These are phyloP conservation scores for Tanytarsus gracilentus DNA, from an alignment of 2,888 invertebrate genomes.

Conservation along the genomic window DNA sequence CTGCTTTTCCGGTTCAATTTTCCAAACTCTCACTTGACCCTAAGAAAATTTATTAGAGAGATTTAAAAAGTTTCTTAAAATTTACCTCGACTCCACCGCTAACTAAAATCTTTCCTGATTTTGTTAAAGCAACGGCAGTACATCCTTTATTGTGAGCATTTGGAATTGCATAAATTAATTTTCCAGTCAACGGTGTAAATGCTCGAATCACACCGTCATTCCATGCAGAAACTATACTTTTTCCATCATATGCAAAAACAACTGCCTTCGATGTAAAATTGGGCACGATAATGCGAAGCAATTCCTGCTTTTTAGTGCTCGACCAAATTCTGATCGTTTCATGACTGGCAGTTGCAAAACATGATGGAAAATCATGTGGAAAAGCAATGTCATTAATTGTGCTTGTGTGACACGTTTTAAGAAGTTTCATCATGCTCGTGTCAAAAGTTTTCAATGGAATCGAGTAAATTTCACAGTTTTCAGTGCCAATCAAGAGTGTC, in stretches of 20 bases:
- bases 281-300: constrained; percentile 73
- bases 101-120: constrained; percentile 60
- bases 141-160: constrained; percentile 78
- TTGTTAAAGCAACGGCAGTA: constrained; percentile 69
- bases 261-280: constrained; percentile 78
- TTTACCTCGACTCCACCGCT: constrained; percentile 90
- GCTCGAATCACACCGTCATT: constrained; percentile 74
- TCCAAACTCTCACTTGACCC: constrained; percentile 84
- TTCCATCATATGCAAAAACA: constrained; percentile 69
- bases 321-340: constrained; percentile 85
- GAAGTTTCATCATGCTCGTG: constrained; percentile 47
- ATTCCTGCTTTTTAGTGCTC: constrained; percentile 61
- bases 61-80: no score
- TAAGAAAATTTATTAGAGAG: no score
- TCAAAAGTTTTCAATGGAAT: constrained; percentile 60
- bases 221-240: constrained; percentile 73
- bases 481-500: constrained; percentile 65
- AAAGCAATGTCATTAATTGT: constrained; percentile 74
- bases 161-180: constrained; percentile 69
- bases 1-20: constrained; percentile 57
- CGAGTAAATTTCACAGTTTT: constrained; percentile 69
- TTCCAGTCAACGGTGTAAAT: constrained; percentile 74
- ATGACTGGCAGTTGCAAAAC: constrained; percentile 79
- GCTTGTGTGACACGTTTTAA: constrained; percentile 74
- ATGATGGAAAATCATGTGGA: constrained; percentile 68